Evolutionary conservation across 2,888 invertebrate genomes (phyloP), one percentile per base, ranked within the genome.

Genomic region (Aproaerema taeniolella): DNA sequence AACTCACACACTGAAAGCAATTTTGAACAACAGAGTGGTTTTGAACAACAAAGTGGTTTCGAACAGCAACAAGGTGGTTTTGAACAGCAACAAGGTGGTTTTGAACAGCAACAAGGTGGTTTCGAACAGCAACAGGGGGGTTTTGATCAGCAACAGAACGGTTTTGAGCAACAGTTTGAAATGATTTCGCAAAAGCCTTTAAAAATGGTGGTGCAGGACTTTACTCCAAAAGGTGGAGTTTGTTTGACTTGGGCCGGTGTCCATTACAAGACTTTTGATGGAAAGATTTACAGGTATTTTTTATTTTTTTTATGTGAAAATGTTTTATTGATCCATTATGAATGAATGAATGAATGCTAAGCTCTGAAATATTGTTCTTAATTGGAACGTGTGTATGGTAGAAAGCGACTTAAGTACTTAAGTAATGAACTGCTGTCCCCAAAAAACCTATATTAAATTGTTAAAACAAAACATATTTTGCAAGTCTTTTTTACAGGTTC

Each of bases 181-280:
- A 20, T 5, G 8, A 9, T n/a, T 9, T 2, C 5, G n/a, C 26
- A 26, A n/a, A 28, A 28, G n/a, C 14, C 28, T 7, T 10, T 15
- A 15, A 15, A 28, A 11, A 26, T 35, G 15, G 35, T 83, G 2
- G 55, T 82, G 1, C 74, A 79, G 39, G 82, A 83, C 45, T 38
- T 73, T 15, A 72, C 74, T 6, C 91, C 92, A 0, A 88, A 88
- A 52, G 89, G 91, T 0, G 92, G 93, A 0, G 87, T 89, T 8
- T 96, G 96, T 57, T 89, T 92, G 39, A 90, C 92, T 1, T 96
- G 96, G 96, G 91, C 92, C 14, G 93, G 93, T 20, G 87, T 89
- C 10, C 95, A 95, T 72, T 92, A 92, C 55, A 93, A 95, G 69
- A 95, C 95, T 0, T 96, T 96, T 59, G 95, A 96, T 75, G 95